phyloP scores from a whole-genome alignment of 2,113 vertebrate species.

The Pelvicachromis taeniatus region DNA sequence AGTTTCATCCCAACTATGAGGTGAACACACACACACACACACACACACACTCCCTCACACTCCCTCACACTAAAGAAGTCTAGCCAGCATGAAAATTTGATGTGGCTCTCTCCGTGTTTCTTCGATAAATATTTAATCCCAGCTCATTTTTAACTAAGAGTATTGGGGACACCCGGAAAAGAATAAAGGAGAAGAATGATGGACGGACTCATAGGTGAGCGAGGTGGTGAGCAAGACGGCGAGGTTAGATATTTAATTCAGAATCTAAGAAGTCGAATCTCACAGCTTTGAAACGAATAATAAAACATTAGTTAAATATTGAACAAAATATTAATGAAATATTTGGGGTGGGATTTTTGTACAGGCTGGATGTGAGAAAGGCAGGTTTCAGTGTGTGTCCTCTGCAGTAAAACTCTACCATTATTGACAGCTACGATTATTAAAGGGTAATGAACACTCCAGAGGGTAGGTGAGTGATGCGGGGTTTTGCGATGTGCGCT shows the following conservation, averaged over 20 bases:
- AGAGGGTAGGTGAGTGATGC: neutral
- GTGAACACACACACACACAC: neutral
- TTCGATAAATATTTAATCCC: constrained; percentile 42
- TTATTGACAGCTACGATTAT: neutral
- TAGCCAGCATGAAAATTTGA: constrained; percentile 37
- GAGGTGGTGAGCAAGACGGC: neutral
- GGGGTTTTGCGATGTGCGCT: neutral
- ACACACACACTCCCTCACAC: neutral
- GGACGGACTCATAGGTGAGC: neutral
- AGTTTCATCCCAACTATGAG: neutral
- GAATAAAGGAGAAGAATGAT: neutral
- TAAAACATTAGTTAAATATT: neutral
- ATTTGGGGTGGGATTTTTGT: neutral
- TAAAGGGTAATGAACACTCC: neutral
- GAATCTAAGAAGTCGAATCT: neutral
- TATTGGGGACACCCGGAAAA: neutral
- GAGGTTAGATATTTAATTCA: neutral
- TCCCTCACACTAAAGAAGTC: neutral
- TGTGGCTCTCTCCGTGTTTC: neutral
- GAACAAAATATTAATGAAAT: neutral
- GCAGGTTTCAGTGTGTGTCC: accelerated
- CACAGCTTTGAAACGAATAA: neutral
- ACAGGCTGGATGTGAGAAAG: neutral
- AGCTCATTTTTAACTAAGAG: neutral
- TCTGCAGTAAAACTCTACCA: neutral